Conservation (phyloP, 2,113 vertebrate genomes). For the Petrocephalus microphthalmus region DNA sequence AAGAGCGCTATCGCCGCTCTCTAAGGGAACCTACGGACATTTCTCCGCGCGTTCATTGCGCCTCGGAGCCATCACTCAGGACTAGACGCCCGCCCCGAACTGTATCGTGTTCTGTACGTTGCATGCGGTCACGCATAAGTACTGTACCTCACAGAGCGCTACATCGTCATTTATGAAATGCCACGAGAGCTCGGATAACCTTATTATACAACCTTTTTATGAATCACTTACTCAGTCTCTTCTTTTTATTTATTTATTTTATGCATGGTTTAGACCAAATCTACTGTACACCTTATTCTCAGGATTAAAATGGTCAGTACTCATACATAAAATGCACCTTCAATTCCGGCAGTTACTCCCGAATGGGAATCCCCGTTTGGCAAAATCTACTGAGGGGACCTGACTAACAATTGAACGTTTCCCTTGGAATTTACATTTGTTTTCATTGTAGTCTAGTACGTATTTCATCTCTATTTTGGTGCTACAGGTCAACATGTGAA, state of each 20-base stretch:
- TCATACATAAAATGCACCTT: neutral
- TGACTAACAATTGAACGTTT: too few species aligned
- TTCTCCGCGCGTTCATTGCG: slow-evolving; percentile 9
- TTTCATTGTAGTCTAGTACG: neutral
- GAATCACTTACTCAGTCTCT: neutral
- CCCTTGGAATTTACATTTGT: neutral
- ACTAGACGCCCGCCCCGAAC: slow-evolving; percentile 36
- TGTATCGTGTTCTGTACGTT: neutral
- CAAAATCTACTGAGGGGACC: too few species aligned
- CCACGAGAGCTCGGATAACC: neutral
- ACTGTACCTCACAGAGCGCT: neutral
- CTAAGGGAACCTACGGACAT: neutral
- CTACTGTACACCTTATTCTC: neutral
- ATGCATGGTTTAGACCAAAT: neutral
- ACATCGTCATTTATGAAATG: neutral
- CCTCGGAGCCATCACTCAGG: slow-evolving; percentile 43
- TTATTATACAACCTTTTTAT: neutral
- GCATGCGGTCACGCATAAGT: neutral
- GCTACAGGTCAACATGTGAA: neutral
- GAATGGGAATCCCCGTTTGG: neutral
- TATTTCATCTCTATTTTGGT: neutral
- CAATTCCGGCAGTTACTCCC: neutral
- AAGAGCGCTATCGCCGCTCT: slow-evolving; percentile 2
- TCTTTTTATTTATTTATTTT: neutral
- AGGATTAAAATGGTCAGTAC: neutral